These are phyloP conservation scores for Buceros bicornis DNA, from an alignment of 2,797 vertebrate species.

Conservation along the genomic window DNA sequence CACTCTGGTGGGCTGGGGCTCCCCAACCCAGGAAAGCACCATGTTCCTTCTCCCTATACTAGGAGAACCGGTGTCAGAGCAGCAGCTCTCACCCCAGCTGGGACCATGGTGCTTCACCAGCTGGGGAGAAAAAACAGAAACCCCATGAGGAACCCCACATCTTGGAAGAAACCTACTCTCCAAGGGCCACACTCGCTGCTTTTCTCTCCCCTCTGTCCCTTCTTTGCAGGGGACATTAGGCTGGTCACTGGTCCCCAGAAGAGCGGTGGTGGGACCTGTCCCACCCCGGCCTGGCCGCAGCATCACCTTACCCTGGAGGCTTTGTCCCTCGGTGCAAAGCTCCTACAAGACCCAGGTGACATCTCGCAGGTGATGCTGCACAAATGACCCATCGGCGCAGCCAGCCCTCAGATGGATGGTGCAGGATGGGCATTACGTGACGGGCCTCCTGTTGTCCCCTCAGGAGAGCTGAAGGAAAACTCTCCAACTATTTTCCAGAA, in stretches of 20 bases:
- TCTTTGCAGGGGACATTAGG: background rate
- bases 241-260: background rate
- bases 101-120: rapidly evolving
- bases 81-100: background rate
- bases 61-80: background rate
- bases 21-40: background rate
- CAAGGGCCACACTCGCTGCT: rapidly evolving
- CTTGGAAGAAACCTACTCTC: background rate
- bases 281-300: background rate
- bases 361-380: background rate
- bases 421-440: background rate
- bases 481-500: background rate
- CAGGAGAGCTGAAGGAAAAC: rapidly evolving
- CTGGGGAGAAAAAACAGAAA: background rate
- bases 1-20: background rate
- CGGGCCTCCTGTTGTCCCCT: background rate
- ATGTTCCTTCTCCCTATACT: rapidly evolving
- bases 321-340: background rate
- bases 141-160: background rate
- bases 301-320: background rate
- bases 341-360: background rate
- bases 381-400: background rate
- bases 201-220: no score
- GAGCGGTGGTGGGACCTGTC: rapidly evolving
- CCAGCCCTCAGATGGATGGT: no score